phyloP scores from a whole-genome alignment of 2,113 vertebrate genomes.

The Hemibagrus wyckioides region DNA sequence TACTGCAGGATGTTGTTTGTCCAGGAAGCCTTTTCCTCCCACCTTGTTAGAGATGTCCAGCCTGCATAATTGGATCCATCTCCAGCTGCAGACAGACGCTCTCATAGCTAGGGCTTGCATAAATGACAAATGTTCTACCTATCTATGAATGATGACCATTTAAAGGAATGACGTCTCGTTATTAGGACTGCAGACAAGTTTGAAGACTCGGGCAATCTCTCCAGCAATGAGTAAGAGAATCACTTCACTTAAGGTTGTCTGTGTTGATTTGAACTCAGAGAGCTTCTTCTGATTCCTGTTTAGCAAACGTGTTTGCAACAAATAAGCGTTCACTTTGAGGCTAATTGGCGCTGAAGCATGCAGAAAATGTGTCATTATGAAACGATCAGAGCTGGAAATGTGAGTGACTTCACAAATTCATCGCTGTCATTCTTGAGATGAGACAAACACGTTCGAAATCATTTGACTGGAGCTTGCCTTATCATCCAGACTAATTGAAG shows the following conservation, averaged over 20 bases:
- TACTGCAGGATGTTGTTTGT: constrained; percentile 77
- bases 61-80: constrained; percentile 79
- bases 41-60: constrained; percentile 82
- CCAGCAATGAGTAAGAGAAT: constrained; percentile 40
- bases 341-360: constrained; percentile 44
- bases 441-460: constrained; percentile 35
- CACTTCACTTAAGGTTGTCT: constrained; percentile 47
- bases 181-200: constrained; percentile 70
- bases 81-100: constrained; percentile 74
- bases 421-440: constrained; percentile 8
- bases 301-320: constrained; percentile 17
- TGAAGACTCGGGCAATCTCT: constrained; percentile 73
- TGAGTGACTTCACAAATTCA: constrained; percentile 14
- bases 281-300: constrained; percentile 42
- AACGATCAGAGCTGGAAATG: constrained; percentile 37
- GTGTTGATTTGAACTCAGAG: constrained; percentile 42
- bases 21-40: constrained; percentile 75
- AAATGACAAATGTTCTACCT: constrained; percentile 81
- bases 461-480: constrained; percentile 33
- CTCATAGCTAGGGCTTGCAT: constrained; percentile 66
- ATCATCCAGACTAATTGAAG: constrained; percentile 47
- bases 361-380: constrained; percentile 33
- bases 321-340: constrained; percentile 51
- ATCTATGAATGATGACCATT: constrained; percentile 69
- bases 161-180: constrained; percentile 77